Evolutionary conservation across 2,888 invertebrate species (phyloP).

Genomic region (Rhingia campestris): DNA sequence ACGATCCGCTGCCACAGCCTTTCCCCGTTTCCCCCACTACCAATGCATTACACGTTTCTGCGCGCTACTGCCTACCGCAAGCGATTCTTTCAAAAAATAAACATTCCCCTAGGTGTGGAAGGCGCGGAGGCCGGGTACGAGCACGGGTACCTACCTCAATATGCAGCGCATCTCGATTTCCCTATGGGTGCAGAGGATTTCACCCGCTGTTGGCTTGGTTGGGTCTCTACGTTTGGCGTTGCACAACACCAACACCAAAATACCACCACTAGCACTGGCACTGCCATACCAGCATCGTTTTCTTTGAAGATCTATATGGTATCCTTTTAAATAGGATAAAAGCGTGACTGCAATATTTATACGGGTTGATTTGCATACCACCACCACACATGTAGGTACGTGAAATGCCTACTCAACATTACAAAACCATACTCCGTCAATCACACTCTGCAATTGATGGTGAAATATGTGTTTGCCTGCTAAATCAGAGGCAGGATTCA

Average conservation of each 20-base stretch:
- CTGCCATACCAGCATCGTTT: conserved; percentile 68
- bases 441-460: conserved; percentile 68
- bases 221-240: conserved; percentile 19
- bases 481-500: conserved; percentile 58
- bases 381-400: conserved; percentile 25
- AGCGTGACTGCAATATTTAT: conserved; percentile 76
- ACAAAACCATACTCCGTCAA: conserved; percentile 44
- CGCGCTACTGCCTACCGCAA: conserved; percentile 70
- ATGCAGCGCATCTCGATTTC: conserved; percentile 47
- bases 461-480: conserved; percentile 69
- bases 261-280: conserved; percentile 14
- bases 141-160: conserved; percentile 2
- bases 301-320: conserved; percentile 72
- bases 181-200: conserved; percentile 9
- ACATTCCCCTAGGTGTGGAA: conserved; percentile 44
- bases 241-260: conserved; percentile 41
- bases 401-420: conserved; percentile 54
- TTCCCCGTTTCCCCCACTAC: background rate
- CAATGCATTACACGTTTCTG: conserved; percentile 73
- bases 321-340: conserved; percentile 75
- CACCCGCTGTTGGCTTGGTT: conserved; percentile 22
- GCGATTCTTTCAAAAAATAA: conserved; percentile 69
- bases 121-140: too few relatives aligned
- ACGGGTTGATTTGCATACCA: conserved; percentile 75
- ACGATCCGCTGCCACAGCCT: conserved; percentile 49